Percentiles rank a stretch among this genome's conserved stretches.
Evolutionary conservation across 2,888 invertebrate species (phyloP).

Genomic region (Nemoura dubitans): DNA sequence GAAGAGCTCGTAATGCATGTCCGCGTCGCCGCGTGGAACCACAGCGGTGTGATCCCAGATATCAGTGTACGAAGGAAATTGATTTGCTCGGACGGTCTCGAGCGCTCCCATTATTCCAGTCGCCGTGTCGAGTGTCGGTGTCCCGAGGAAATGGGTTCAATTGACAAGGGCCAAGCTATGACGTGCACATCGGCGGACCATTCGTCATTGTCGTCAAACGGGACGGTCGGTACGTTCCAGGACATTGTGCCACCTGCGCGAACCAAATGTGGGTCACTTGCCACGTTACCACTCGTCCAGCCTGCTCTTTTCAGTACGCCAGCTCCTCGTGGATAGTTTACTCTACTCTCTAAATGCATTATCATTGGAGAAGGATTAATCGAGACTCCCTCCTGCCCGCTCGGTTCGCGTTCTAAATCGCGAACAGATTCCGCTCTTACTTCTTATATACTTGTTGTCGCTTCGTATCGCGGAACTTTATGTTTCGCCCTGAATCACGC

Average conservation of each 20-base stretch:
- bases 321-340: background rate
- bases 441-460: background rate
- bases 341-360: background rate
- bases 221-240: background rate
- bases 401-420: background rate
- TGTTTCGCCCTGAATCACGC: background rate
- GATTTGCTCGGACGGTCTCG: background rate
- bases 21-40: no score
- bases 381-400: background rate
- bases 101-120: background rate
- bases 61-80: background rate
- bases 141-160: background rate
- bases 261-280: background rate
- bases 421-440: background rate
- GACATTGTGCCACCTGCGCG: background rate
- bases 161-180: background rate
- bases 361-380: background rate
- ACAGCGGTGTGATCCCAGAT: background rate
- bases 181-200: background rate
- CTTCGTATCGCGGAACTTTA: background rate
- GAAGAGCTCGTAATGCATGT: background rate
- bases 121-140: background rate
- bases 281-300: background rate
- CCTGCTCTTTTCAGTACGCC: background rate
- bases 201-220: background rate